These are phyloP conservation scores for Sebastes nivosus DNA, from an alignment of 2,797 vertebrate genomes.

Conservation along the genomic window DNA sequence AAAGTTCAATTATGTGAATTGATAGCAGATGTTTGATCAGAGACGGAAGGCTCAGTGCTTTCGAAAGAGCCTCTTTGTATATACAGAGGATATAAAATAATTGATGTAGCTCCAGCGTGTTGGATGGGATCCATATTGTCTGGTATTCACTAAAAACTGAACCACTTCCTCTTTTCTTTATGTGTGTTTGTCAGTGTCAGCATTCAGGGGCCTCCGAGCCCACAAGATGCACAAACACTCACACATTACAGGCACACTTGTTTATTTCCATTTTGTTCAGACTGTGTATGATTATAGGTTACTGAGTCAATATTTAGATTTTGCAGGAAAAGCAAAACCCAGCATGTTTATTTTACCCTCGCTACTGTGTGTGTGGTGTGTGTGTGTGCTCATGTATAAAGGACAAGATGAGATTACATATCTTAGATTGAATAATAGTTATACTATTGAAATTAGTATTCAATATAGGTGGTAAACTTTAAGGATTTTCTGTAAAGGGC, in stretches of 20 bases:
- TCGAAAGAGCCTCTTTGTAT: slow-evolving; percentile 20
- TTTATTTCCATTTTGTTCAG: slow-evolving; percentile 78
- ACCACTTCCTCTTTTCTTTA: slow-evolving; percentile 48
- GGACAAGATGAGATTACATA: not conserved
- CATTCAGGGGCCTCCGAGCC: slow-evolving; percentile 30
- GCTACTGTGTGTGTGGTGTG: slow-evolving; percentile 58
- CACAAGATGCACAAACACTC: slow-evolving; percentile 52
- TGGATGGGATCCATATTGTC: slow-evolving; percentile 44
- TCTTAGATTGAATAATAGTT: not conserved
- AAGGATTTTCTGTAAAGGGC: not conserved
- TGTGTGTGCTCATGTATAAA: not conserved
- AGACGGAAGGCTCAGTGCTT: not conserved
- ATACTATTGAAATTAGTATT: not conserved
- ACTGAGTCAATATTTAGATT: slow-evolving; percentile 83
- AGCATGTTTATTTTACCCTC: slow-evolving; percentile 59
- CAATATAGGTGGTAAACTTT: not conserved
- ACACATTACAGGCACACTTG: slow-evolving; percentile 61
- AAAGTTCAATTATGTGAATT: slow-evolving; percentile 33
- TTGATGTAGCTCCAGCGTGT: slow-evolving; percentile 17
- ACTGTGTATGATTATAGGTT: slow-evolving; percentile 80
- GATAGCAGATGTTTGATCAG: slow-evolving; percentile 63
- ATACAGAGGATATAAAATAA: slow-evolving; percentile 9
- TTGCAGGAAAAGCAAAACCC: slow-evolving; percentile 67
- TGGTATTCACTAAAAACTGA: slow-evolving; percentile 28
- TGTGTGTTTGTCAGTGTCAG: slow-evolving; percentile 45